Evolutionary conservation across 2,888 invertebrate genomes (phyloP).

Genomic region (Drosophila suboccidentalis): DNA sequence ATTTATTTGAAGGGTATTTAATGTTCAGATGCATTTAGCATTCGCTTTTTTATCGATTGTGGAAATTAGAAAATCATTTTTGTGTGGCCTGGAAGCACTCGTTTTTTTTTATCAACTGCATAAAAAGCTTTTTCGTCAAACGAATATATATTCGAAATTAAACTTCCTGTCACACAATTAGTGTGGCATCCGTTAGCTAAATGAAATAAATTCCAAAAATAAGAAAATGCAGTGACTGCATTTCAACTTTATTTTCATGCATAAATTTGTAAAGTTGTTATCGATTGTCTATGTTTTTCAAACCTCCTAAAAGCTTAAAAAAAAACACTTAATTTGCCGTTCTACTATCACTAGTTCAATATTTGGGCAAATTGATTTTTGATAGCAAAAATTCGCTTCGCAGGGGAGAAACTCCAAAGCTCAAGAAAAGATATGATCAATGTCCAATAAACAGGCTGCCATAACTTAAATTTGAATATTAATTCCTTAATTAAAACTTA

Average conservation of each 20-base stretch:
- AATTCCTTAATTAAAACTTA: too few species aligned
- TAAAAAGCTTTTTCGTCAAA: slow-evolving; percentile 33
- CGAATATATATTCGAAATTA: slow-evolving; percentile 63
- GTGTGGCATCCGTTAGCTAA: slow-evolving; percentile 44
- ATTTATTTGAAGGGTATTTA: slow-evolving; percentile 4
- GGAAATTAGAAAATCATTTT: slow-evolving; percentile 78
- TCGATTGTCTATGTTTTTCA: slow-evolving; percentile 3
- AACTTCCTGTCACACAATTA: slow-evolving; percentile 73
- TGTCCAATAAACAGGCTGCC: too few species aligned
- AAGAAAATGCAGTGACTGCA: slow-evolving; percentile 26
- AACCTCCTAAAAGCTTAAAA: slow-evolving; percentile 10
- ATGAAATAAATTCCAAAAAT: slow-evolving; percentile 39
- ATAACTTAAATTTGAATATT: too few species aligned
- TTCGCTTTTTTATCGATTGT: slow-evolving; percentile 46
- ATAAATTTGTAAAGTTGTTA: slow-evolving; percentile 29
- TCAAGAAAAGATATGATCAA: too few species aligned
- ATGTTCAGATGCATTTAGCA: neutral
- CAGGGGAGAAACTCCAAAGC: too few species aligned
- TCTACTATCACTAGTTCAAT: slow-evolving; percentile 39
- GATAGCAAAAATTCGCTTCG: slow-evolving; percentile 6
- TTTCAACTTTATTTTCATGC: slow-evolving; percentile 60
- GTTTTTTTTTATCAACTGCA: slow-evolving; percentile 18
- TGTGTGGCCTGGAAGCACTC: slow-evolving; percentile 45
- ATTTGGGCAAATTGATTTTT: slow-evolving; percentile 60
- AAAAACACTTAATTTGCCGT: slow-evolving; percentile 30